Percentiles rank a stretch among this genome's conserved stretches.
Evolutionary conservation across 2,797 vertebrate species (phyloP).

Genomic region (Zenarchopterus dispar): DNA sequence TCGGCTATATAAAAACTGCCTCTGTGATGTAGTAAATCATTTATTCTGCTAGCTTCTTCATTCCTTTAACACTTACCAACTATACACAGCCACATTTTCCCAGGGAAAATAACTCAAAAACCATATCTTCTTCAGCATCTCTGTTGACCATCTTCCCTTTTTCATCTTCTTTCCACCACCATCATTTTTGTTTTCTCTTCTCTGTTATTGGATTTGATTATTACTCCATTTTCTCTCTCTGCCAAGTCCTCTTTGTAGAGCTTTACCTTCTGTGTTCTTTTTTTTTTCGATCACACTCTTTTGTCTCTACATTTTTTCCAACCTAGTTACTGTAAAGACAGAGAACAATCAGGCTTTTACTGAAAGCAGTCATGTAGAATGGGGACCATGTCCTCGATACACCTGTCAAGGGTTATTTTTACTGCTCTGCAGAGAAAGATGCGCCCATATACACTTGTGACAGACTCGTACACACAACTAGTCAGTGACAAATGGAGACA

Average conservation of each 20-base stretch:
- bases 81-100: conserved; percentile 51
- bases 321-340: conserved; percentile 54
- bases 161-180: conserved; percentile 6
- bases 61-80: conserved; percentile 56
- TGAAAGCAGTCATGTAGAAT: conserved; percentile 60
- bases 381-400: conserved; percentile 52
- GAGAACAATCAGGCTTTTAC: conserved; percentile 76
- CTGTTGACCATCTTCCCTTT: conserved; percentile 6
- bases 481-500: conserved; percentile 76
- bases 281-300: conserved; percentile 20
- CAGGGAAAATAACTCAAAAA: conserved; percentile 43
- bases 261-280: background rate
- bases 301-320: conserved; percentile 45
- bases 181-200: conserved; percentile 14
- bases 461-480: conserved; percentile 30
- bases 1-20: conserved; percentile 70
- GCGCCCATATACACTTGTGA: conserved; percentile 15
- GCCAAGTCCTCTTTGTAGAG: conserved; percentile 8
- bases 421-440: conserved; percentile 43
- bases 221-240: conserved; percentile 17
- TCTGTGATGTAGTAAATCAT: conserved; percentile 76
- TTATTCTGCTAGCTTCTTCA: conserved; percentile 74
- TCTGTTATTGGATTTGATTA: conserved; percentile 44
- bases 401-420: conserved; percentile 60
- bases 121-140: conserved; percentile 23